A percentile compares a stretch with the other conserved stretches of the same genome.
These are phyloP conservation scores for Brachionus rotundiformis DNA, from an alignment of 1,140 invertebrate genomes.

Conservation along the genomic window DNA sequence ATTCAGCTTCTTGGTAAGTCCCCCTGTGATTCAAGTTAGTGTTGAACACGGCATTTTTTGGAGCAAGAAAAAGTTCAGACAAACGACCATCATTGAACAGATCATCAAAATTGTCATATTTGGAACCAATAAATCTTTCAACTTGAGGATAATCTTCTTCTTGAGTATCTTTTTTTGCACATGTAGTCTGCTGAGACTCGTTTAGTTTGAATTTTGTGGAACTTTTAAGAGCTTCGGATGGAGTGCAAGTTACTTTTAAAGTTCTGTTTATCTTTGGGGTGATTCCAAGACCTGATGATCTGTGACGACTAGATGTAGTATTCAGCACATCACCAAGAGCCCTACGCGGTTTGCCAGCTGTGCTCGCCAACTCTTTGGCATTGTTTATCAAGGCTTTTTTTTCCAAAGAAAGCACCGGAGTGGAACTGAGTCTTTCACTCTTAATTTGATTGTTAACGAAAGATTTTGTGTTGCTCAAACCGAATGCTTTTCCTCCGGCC, in stretches of 20 bases:
- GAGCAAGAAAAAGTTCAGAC: background rate
- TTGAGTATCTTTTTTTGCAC: constrained; percentile 5
- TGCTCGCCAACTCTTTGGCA: constrained; percentile 2
- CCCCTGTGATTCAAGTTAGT: background rate
- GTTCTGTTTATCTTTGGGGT: background rate
- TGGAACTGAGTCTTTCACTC: background rate
- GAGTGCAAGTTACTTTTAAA: background rate
- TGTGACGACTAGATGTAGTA: background rate
- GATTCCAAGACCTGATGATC: background rate
- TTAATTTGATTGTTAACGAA: background rate
- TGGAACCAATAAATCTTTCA: constrained; percentile 10
- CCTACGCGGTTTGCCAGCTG: constrained; percentile 8
- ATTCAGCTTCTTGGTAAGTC: background rate
- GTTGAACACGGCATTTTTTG: background rate
- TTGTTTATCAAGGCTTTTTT: background rate
- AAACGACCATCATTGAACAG: constrained; percentile 10
- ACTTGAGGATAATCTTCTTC: background rate
- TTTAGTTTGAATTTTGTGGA: constrained; percentile 10
- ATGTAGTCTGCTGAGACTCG: background rate
- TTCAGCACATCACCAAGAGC: constrained; percentile 39
- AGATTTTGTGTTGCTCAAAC: background rate
- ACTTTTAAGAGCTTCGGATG: background rate
- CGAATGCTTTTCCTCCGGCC: background rate
- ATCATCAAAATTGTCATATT: constrained; percentile 52
- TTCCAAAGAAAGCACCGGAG: background rate